Conservation (phyloP, 2,888 invertebrate species). For the Apeira syringaria region DNA sequence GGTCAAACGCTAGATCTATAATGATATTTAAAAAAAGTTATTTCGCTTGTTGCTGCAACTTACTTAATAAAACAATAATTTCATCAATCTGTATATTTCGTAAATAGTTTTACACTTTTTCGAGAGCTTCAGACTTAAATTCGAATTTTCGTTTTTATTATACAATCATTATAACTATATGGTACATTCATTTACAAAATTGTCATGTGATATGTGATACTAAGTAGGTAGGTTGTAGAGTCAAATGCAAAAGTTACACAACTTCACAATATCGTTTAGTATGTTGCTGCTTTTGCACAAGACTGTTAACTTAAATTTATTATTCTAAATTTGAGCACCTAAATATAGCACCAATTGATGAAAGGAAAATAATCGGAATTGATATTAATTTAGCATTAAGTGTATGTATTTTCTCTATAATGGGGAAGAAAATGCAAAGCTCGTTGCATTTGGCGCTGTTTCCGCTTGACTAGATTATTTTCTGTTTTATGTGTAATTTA, state of each 20-base stretch:
- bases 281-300: conserved; percentile 23
- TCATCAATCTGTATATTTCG: conserved; percentile 59
- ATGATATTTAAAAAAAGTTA: too few relatives aligned
- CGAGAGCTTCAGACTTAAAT: conserved; percentile 56
- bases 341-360: conserved; percentile 60
- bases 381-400: too few relatives aligned
- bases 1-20: too few relatives aligned
- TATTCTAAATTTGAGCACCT: conserved; percentile 55
- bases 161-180: conserved; percentile 70
- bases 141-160: conserved; percentile 50
- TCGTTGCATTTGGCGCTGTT: too few relatives aligned
- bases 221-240: conserved; percentile 32
- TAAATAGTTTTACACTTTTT: conserved; percentile 54
- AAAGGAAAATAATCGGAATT: neutral
- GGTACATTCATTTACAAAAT: conserved; percentile 77
- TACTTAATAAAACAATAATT: conserved; percentile 27
- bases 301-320: conserved; percentile 16
- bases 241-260: conserved; percentile 26
- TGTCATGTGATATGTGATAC: conserved; percentile 73
- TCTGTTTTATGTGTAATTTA: too few relatives aligned
- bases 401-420: too few relatives aligned
- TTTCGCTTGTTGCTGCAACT: too few relatives aligned
- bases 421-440: too few relatives aligned
- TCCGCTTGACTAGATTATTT: too few relatives aligned
- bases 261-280: too few relatives aligned